Evolutionary conservation across 2,797 vertebrate species (phyloP).

Genomic region (Amniataba percoides): DNA sequence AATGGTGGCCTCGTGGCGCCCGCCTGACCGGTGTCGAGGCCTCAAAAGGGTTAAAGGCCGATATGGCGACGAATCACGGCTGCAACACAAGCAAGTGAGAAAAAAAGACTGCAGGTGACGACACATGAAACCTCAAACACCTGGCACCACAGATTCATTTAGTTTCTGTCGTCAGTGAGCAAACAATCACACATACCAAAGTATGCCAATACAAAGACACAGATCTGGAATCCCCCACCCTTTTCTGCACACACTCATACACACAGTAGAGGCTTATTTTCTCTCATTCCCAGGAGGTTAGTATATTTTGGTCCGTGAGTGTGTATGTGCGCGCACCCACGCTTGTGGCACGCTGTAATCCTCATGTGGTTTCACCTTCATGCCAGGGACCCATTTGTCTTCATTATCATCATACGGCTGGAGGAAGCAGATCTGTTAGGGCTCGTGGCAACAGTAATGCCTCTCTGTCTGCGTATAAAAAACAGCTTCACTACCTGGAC

Average conservation of each 20-base stretch:
- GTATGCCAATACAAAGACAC: constrained; percentile 36
- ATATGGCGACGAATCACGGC: constrained; percentile 34
- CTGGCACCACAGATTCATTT: constrained; percentile 1
- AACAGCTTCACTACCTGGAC: constrained; percentile 61
- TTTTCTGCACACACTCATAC: constrained; percentile 15
- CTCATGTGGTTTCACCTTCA: constrained; percentile 73
- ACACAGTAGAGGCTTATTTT: constrained; percentile 51
- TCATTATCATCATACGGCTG: constrained; percentile 76
- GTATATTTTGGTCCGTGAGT: constrained; percentile 30
- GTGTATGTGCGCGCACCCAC: constrained; percentile 31
- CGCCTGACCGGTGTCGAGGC: constrained; percentile 29
- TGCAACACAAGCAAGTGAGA: constrained; percentile 17
- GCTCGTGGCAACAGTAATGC: constrained; percentile 65
- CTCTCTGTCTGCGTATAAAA: constrained; percentile 66
- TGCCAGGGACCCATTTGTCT: constrained; percentile 76
- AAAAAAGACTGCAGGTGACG: constrained; percentile 6
- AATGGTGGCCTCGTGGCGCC: constrained; percentile 8
- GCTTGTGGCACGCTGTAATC: constrained; percentile 61
- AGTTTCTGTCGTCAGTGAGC: constrained; percentile 19
- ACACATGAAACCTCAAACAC: constrained; percentile 26
- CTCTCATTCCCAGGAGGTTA: constrained; percentile 26
- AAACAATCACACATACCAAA: constrained; percentile 50
- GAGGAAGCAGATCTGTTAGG: constrained; percentile 75
- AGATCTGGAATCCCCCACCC: constrained; percentile 36
- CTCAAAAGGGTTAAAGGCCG: constrained; percentile 18